Evolutionary conservation across 2,113 vertebrate genomes (phyloP).

Genomic region (Sprattus sprattus): DNA sequence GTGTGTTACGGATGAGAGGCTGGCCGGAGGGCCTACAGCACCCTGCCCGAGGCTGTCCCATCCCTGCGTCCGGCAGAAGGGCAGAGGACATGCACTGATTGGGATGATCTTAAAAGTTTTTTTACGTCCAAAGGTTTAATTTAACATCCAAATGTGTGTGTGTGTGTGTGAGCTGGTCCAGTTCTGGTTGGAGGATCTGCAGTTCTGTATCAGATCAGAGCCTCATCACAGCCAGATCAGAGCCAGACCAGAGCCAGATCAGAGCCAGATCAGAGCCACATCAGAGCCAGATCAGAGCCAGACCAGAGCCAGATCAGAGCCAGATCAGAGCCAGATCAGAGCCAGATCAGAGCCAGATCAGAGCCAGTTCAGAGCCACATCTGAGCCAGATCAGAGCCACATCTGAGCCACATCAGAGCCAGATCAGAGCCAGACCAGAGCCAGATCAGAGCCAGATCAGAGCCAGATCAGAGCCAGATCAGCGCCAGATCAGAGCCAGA

Average conservation of each 20-base stretch:
- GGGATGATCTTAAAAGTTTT: neutral
- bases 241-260: neutral
- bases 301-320: neutral
- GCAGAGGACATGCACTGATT: neutral
- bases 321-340: neutral
- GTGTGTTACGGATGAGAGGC: neutral
- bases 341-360: too few relatives aligned
- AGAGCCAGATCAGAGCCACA: neutral
- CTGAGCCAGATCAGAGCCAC: neutral
- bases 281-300: neutral
- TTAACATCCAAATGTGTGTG: neutral
- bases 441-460: neutral
- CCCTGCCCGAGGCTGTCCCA: neutral
- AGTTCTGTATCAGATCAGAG: too few relatives aligned
- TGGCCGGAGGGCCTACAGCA: neutral
- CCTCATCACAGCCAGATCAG: too few relatives aligned
- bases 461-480: too few relatives aligned
- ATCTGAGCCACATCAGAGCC: neutral
- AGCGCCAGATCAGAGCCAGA: neutral
- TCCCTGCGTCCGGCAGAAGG: neutral
- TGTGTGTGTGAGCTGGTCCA: neutral
- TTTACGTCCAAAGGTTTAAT: neutral
- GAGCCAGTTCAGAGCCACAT: neutral
- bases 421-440: neutral
- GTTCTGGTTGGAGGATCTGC: too few relatives aligned